Percentiles rank a stretch among this genome's conserved stretches.
Conservation (phyloP, 1,140 invertebrate genomes). For the Vanessa tameamea region DNA sequence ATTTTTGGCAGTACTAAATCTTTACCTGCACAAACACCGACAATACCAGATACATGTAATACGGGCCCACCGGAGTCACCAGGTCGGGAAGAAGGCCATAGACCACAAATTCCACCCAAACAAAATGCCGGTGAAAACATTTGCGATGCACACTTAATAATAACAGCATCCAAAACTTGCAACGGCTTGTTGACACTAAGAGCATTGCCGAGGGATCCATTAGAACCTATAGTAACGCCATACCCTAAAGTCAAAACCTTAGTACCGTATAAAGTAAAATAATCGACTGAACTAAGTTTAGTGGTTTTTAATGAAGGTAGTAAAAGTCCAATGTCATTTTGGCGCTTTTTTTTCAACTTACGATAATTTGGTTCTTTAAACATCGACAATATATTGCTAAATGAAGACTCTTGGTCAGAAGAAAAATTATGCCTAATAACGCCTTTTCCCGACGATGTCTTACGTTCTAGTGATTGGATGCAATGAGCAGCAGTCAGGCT, state of each 20-base stretch:
- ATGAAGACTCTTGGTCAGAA: not conserved
- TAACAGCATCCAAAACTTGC: conserved; percentile 10
- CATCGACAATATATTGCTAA: conserved; percentile 5
- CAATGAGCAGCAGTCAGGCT: too few relatives aligned
- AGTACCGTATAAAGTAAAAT: conserved; percentile 8
- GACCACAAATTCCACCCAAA: conserved; percentile 5
- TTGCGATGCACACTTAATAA: not conserved
- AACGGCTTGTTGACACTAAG: conserved; percentile 1
- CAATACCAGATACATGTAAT: conserved; percentile 29
- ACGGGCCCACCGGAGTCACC: conserved; percentile 32
- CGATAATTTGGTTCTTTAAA: conserved; percentile 2
- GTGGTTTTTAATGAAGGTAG: too few relatives aligned
- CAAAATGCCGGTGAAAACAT: not conserved
- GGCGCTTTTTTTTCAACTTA: too few relatives aligned
- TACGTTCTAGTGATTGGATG: too few relatives aligned
- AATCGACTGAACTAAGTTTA: conserved; percentile 24
- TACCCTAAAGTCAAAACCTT: not conserved
- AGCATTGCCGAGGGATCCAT: not conserved
- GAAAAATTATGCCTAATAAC: not conserved
- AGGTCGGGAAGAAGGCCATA: conserved; percentile 5
- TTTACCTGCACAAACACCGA: conserved; percentile 1
- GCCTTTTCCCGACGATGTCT: not conserved
- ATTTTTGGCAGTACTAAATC: too few relatives aligned
- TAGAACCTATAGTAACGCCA: not conserved
- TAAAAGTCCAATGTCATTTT: conserved; percentile 20